Base-by-base conservation (phyloP, 2,113 vertebrate genomes). In the Cnemophilus loriae region DNA sequence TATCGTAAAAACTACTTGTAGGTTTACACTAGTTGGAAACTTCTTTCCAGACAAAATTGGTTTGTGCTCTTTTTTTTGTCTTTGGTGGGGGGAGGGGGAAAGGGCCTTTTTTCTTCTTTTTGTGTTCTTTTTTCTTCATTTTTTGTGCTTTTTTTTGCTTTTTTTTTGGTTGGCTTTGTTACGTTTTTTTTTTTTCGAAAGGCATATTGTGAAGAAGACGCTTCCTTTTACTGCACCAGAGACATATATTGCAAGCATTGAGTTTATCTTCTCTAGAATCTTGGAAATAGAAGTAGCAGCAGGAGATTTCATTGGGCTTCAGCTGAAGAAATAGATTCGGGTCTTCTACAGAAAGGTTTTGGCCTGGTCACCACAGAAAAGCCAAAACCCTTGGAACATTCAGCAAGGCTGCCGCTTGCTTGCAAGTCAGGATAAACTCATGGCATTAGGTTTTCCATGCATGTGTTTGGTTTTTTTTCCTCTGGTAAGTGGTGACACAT, bases 1-100 rank as follows among this genome's bases (percentile, higher is more conserved):
- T n/a, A 32, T 78, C 5, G 6, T 80, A 42, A 77, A 90, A 67
- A 20, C 6, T 78, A 6, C 23, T 80, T 81, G 21, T 2, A 49
- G 11, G 19, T 91, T 68, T 85, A 47, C 90, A n/a, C 16, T 63
- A 69, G 80, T 85, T 90, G 27, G 42, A 84, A 74, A 59, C 26
- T 52, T 86, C 24, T 35, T 90, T 70, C 35, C 37, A 19, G 23
- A 70, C 6, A 90, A 61, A 93, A 88, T 88, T 95, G 88, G 79
- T 44, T 96, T 95, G 93, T 95, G 93, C 87, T 41, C 50, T 74
- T 74, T 53, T 30, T 17, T 8, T 4, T 32, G 21, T n/a, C n/a
- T n/a, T n/a, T n/a, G n/a, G n/a, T n/a, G n/a, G n/a, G n/a, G n/a
- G n/a, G n/a, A n/a, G n/a, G n/a, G n/a, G n/a, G n/a, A n/a, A n/a